Evolutionary conservation across 2,113 vertebrate species (phyloP).

Genomic region (Bubo bubo): DNA sequence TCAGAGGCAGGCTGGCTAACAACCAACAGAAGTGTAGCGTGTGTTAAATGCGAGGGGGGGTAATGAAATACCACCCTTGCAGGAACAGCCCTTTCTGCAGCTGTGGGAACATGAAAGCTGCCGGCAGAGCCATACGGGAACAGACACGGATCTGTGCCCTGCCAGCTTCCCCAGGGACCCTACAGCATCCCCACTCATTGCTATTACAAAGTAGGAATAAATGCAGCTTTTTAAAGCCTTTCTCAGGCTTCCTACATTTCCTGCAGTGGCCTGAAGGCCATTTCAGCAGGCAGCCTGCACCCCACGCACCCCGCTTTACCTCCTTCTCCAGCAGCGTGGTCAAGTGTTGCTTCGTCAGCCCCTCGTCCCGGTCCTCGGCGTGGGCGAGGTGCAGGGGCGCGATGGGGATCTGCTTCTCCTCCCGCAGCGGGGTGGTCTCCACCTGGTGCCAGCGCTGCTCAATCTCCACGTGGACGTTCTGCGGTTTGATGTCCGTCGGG

Average conservation of each 20-base stretch:
- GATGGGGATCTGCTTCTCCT: slow-evolving; percentile 96
- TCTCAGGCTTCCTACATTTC: not conserved
- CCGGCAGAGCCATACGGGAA: not conserved
- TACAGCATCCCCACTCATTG: not conserved
- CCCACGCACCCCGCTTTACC: slow-evolving; percentile 68
- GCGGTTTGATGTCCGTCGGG: slow-evolving; percentile 53
- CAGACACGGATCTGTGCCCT: fast-evolving
- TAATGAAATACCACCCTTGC: not conserved
- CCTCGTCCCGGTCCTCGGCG: slow-evolving; percentile 67
- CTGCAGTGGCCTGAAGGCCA: not conserved
- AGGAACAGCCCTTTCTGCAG: not conserved
- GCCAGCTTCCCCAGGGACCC: not conserved
- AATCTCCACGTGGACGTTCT: slow-evolving; percentile 89
- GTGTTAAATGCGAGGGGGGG: fast-evolving
- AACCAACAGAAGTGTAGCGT: not conserved
- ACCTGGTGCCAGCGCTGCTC: slow-evolving; percentile 97
- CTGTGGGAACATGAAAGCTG: not conserved
- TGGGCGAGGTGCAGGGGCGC: slow-evolving; percentile 71
- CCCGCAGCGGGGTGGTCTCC: slow-evolving; percentile 91
- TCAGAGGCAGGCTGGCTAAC: not conserved
- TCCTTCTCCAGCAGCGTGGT: slow-evolving; percentile 89
- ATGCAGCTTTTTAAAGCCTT: not conserved
- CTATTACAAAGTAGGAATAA: not conserved
- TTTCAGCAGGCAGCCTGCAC: not conserved
- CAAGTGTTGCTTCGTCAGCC: slow-evolving; percentile 81